These are phyloP conservation scores for Petrocephalus microphthalmus DNA, from an alignment of 2,113 vertebrate species.

Conservation along the genomic window DNA sequence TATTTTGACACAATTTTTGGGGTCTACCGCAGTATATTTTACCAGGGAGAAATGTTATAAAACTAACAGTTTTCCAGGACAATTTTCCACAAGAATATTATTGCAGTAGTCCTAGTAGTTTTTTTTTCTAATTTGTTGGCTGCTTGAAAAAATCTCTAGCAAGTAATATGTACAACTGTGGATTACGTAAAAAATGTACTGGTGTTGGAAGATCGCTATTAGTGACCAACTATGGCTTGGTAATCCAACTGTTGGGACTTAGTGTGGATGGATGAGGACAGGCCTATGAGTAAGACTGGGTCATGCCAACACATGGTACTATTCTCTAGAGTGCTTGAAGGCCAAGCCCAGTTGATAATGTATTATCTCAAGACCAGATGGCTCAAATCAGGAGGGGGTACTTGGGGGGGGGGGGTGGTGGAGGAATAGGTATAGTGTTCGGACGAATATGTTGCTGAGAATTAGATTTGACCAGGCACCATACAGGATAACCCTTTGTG, in stretches of 20 bases:
- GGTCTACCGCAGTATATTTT: background rate
- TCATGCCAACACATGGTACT: background rate
- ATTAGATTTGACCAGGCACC: background rate
- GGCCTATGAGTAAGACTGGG: background rate
- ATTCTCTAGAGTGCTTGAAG: background rate
- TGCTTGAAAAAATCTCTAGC: background rate
- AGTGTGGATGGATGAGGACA: background rate
- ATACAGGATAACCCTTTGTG: background rate
- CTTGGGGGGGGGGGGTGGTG: background rate
- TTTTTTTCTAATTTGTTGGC: background rate
- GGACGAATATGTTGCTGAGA: background rate
- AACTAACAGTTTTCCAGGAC: background rate
- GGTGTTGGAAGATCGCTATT: background rate
- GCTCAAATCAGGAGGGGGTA: background rate
- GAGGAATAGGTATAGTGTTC: background rate
- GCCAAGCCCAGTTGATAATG: background rate
- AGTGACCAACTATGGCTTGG: background rate
- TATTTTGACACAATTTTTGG: background rate
- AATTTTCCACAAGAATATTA: background rate
- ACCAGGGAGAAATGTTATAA: background rate
- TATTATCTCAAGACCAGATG: background rate
- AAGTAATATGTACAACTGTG: background rate
- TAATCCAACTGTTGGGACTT: background rate
- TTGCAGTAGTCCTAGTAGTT: background rate
- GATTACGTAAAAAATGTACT: background rate